phyloP scores from a whole-genome alignment of 2,113 vertebrate species.

The Neodontobutis hainanensis region DNA sequence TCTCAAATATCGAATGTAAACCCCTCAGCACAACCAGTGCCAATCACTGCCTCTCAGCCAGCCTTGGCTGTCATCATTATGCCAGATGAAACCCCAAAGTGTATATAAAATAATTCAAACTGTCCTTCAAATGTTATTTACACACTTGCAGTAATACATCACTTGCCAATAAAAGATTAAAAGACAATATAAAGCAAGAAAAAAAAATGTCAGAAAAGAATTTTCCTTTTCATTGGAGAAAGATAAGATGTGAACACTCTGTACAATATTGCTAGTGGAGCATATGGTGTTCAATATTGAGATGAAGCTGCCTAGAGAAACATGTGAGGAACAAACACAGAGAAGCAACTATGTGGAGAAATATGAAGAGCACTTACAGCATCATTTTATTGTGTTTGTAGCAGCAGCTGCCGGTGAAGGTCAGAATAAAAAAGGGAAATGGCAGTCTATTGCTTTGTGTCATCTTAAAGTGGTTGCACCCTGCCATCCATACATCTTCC shows the following conservation, averaged over 20 bases:
- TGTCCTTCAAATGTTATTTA: constrained; percentile 38
- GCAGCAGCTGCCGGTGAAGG: constrained; percentile 26
- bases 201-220: constrained; percentile 1
- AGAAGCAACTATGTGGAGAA: background rate
- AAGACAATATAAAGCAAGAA: constrained; percentile 34
- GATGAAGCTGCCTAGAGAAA: constrained; percentile 27
- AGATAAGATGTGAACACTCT: constrained; percentile 2
- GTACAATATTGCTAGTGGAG: background rate
- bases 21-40: constrained; percentile 16
- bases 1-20: constrained; percentile 13
- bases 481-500: background rate
- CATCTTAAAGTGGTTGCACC: constrained; percentile 1
- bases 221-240: constrained; percentile 16
- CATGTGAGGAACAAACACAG: constrained; percentile 15
- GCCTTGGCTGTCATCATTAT: constrained; percentile 14
- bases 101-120: constrained; percentile 20
- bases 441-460: constrained; percentile 4
- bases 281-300: constrained; percentile 32
- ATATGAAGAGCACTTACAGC: constrained; percentile 40
- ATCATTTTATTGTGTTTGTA: constrained; percentile 33
- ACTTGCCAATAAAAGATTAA: constrained; percentile 45
- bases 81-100: constrained; percentile 16
- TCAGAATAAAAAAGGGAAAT: background rate
- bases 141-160: constrained; percentile 20
- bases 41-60: constrained; percentile 13